Evolutionary conservation across 1,140 invertebrate species (phyloP), one percentile per base, ranked within the genome.

Genomic region (Magallana gigas): DNA sequence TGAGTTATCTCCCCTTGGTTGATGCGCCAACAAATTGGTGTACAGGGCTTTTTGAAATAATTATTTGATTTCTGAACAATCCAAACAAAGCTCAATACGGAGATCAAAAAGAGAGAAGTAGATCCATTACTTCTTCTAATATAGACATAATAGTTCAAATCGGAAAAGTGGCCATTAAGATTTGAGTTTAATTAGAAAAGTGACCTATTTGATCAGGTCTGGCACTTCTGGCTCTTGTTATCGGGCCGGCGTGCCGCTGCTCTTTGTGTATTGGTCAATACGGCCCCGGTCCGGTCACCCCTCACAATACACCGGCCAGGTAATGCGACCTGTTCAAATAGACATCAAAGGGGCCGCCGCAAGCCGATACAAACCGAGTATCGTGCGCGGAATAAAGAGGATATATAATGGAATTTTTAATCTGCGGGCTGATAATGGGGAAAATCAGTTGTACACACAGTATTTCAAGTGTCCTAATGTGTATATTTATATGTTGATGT

Each of bases 401-500:
- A 12, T 29, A 76, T 76, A 76, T 76, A 76, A 76, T 76, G 68
- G 68, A 76, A 76, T 76, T 29, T 36, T 29, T 76, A 76, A 76
- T 76, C 68, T 76, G 23, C 8, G 23, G 68, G 23, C 36, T 76
- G 68, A 76, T 76, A 76, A 12, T 29, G 68, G 23, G 68, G 68
- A 5, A 76, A 76, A 76, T 76, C 23, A 76, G 68, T 76, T 76
- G 36, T 76, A 76, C 23, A 76, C 23, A 76, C 68, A 76, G 23
- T 76, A 29, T 76, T 76, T 76, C 68, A 36, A 76, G 68, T 12
- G 68, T 76, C 36, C 68, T 76, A 76, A 76, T 76, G 68, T 76
- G 68, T 76, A 76, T 76, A 76, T 76, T 76, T 76, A 76, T 76
- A 76, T 76, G 68, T 76, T 76, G 23, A 76, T 76, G 68, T 29